Conservation (phyloP, 2,888 invertebrate genomes). For the Agrochola lychnidis region DNA sequence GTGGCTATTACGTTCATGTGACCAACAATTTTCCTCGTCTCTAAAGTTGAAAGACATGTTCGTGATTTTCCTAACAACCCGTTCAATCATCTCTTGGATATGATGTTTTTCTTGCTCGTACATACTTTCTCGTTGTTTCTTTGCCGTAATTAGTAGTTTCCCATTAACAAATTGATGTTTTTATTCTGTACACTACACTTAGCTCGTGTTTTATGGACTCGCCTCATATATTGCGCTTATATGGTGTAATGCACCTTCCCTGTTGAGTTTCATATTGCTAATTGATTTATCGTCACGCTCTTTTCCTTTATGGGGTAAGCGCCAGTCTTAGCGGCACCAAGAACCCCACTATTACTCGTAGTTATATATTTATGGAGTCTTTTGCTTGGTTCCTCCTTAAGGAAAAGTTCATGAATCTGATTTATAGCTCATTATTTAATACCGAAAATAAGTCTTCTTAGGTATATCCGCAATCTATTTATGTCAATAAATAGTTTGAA, state of each 20-base stretch:
- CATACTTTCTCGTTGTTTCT: constrained; percentile 60
- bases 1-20: constrained; percentile 33
- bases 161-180: constrained; percentile 56
- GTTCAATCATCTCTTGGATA: constrained; percentile 58
- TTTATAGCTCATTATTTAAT: constrained; percentile 35
- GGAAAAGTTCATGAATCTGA: constrained; percentile 19
- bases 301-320: constrained; percentile 62
- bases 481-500: constrained; percentile 19
- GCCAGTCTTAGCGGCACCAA: constrained; percentile 52
- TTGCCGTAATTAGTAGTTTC: constrained; percentile 58
- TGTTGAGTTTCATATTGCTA: constrained; percentile 64
- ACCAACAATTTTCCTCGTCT: constrained; percentile 54
- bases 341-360: constrained; percentile 52
- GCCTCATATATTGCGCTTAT: constrained; percentile 40
- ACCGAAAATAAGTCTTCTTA: background rate
- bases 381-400: constrained; percentile 15
- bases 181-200: constrained; percentile 37
- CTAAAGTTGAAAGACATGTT: constrained; percentile 63
- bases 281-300: constrained; percentile 67
- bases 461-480: constrained; percentile 37
- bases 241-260: constrained; percentile 49
- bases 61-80: constrained; percentile 53
- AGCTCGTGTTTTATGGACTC: constrained; percentile 59
- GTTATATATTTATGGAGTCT: constrained; percentile 36
- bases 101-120: constrained; percentile 46